A percentile compares a stretch with the other conserved stretches of the same genome.
phyloP scores from a whole-genome alignment of 2,888 invertebrate genomes.

The Tanypteryx hageni region DNA sequence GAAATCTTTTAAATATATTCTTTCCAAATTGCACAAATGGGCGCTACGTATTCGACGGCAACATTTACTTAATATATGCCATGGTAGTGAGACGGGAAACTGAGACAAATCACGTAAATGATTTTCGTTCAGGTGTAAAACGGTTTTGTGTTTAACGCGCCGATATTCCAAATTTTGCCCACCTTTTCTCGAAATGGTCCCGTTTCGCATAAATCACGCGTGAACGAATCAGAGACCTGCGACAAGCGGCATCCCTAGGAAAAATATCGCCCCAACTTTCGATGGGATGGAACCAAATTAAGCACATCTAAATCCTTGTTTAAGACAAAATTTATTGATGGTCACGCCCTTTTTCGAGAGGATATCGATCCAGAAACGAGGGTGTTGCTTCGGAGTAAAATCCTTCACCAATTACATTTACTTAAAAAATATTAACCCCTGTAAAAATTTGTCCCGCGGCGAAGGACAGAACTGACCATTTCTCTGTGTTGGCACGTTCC shows the following conservation, averaged over 20 bases:
- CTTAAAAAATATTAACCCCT: slow-evolving; percentile 4
- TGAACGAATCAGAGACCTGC: neutral
- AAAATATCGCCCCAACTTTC: neutral
- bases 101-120: neutral
- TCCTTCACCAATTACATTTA: slow-evolving; percentile 24
- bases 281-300: neutral
- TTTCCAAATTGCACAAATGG: too few species aligned
- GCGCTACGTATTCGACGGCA: too few species aligned
- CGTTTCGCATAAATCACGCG: neutral
- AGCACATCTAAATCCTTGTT: slow-evolving; percentile 24
- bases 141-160: neutral
- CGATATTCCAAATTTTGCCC: neutral
- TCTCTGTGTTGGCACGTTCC: neutral
- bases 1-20: too few species aligned
- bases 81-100: neutral
- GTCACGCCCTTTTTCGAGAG: neutral
- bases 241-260: neutral
- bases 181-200: neutral
- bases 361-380: neutral
- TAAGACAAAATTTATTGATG: neutral
- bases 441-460: slow-evolving; percentile 1
- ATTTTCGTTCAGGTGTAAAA: slow-evolving; percentile 18
- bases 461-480: neutral
- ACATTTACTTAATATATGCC: too few species aligned
- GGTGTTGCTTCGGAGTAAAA: neutral